These are phyloP conservation scores for Clostera curtula DNA, from an alignment of 2,888 invertebrate genomes.

Conservation along the genomic window DNA sequence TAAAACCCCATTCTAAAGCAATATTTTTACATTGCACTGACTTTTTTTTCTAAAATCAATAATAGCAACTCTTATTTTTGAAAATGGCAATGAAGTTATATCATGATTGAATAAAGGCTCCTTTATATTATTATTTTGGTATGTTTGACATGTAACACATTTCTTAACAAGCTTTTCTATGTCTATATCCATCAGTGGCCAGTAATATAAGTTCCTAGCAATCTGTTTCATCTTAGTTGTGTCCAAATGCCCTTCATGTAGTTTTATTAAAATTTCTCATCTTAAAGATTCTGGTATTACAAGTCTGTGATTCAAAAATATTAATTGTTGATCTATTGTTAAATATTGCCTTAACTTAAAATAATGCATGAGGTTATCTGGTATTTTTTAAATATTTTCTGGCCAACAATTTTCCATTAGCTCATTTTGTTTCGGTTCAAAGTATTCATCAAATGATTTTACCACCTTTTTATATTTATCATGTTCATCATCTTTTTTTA, in stretches of 20 bases:
- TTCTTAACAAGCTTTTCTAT: conserved; percentile 19
- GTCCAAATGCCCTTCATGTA: conserved; percentile 20
- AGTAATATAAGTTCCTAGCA: conserved; percentile 26
- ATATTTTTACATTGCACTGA: conserved; percentile 3
- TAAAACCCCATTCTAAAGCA: conserved; percentile 7
- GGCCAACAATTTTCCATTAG: conserved; percentile 12
- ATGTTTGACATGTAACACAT: conserved; percentile 18
- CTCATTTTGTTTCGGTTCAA: conserved; percentile 4
- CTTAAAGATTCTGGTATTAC: conserved; percentile 10
- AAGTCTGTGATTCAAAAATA: conserved; percentile 11
- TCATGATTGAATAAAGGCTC: conserved; percentile 12
- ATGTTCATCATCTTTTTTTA: conserved; percentile 1
- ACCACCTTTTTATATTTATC: conserved; percentile 2
- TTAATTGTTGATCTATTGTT: conserved; percentile 7
- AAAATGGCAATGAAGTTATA: conserved; percentile 11
- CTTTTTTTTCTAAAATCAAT: conserved; percentile 12
- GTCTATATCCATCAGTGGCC: conserved; percentile 26
- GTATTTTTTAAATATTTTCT: conserved; percentile 6
- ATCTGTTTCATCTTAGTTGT: conserved; percentile 26
- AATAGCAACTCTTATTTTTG: conserved; percentile 13
- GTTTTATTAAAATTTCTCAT: conserved; percentile 5
- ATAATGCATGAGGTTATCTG: conserved; percentile 7
- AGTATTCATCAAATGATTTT: conserved; percentile 9
- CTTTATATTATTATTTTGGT: conserved; percentile 14
- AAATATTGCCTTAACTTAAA: conserved; percentile 9